phyloP scores from a whole-genome alignment of 2,113 vertebrate species.

The Phainopepla nitens region DNA sequence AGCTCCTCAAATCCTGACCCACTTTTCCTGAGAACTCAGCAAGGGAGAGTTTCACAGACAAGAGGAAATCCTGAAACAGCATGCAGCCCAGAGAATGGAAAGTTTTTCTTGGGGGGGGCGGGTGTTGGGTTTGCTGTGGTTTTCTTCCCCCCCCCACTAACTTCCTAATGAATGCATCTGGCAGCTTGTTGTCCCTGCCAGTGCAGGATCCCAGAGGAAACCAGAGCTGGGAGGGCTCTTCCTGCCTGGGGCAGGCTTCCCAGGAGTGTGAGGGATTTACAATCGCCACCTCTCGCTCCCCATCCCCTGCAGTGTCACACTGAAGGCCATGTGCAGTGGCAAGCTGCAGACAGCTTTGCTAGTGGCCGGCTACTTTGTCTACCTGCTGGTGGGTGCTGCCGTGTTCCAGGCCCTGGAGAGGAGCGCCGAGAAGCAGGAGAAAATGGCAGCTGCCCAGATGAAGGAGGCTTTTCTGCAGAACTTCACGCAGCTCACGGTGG shows the following conservation, averaged over 20 bases:
- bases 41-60: slow-evolving; percentile 34
- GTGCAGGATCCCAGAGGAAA: neutral
- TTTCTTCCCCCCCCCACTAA: neutral
- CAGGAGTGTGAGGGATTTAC: neutral
- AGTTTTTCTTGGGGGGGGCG: neutral
- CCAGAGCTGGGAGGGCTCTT: neutral
- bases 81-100: neutral
- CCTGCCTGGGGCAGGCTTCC: neutral
- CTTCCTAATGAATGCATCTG: neutral
- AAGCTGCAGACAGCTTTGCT: slow-evolving; percentile 28
- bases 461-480: slow-evolving; percentile 64
- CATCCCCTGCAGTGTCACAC: neutral
- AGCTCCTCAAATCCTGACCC: slow-evolving; percentile 9
- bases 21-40: slow-evolving; percentile 24
- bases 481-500: slow-evolving; percentile 17
- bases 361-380: slow-evolving; percentile 10
- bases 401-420: slow-evolving; percentile 69
- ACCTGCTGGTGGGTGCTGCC: slow-evolving; percentile 53
- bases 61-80: slow-evolving; percentile 27
- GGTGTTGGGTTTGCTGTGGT: neutral
- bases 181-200: neutral
- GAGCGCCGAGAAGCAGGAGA: slow-evolving; percentile 30
- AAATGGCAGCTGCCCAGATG: slow-evolving; percentile 34
- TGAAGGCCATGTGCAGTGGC: neutral
- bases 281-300: fast-evolving